Conservation (phyloP, 2,797 vertebrate genomes). For the Trachops cirrhosus region DNA sequence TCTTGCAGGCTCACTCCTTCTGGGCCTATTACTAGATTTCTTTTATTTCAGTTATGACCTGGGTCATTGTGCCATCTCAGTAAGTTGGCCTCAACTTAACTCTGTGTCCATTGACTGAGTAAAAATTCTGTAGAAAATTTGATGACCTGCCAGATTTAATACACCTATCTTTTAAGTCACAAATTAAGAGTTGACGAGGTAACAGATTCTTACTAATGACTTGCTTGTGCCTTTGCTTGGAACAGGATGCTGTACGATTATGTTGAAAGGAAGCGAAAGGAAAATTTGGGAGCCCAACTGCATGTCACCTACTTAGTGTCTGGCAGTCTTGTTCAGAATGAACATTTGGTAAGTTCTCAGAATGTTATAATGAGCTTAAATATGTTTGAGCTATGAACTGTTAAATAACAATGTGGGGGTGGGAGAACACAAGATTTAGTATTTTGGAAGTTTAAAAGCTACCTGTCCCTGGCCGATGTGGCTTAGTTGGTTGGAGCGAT, state of each 20-base stretch:
- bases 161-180: conserved; percentile 15
- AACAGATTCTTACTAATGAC: conserved; percentile 29
- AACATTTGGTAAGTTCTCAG: conserved; percentile 85
- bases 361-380: neutral
- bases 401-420: neutral
- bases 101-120: neutral
- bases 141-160: neutral
- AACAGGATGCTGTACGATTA: conserved; percentile 96
- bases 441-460: neutral
- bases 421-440: neutral
- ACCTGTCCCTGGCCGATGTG: neutral
- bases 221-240: conserved; percentile 53
- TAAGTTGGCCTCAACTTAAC: neutral
- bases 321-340: conserved; percentile 89
- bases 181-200: conserved; percentile 21
- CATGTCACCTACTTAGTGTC: conserved; percentile 95
- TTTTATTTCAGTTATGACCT: conserved; percentile 26
- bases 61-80: neutral
- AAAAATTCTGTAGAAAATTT: conserved; percentile 15
- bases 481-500: neutral
- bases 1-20: neutral
- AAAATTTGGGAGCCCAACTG: conserved; percentile 88
- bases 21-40: conserved; percentile 7
- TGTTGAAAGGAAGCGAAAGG: conserved; percentile 93
- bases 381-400: neutral